phyloP scores from a whole-genome alignment of 2,113 vertebrate genomes.

The Butorides virescens region DNA sequence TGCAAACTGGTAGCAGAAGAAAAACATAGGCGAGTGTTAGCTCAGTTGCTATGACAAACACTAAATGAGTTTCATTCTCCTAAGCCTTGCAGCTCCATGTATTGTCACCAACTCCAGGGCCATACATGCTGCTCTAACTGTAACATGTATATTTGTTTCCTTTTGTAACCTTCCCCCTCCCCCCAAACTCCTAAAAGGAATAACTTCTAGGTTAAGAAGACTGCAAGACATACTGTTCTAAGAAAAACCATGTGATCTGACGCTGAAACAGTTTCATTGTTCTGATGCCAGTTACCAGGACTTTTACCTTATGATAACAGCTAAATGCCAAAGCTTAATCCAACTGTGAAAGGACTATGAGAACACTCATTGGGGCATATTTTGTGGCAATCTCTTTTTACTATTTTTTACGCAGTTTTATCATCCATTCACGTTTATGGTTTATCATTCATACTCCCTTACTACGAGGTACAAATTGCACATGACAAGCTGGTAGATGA shows the following conservation, averaged over 20 bases:
- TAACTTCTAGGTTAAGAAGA: background rate
- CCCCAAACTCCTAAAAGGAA: background rate
- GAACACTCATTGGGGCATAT: background rate
- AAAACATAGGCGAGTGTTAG: background rate
- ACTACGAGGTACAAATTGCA: background rate
- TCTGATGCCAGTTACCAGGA: background rate
- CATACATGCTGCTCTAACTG: background rate
- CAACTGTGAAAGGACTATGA: background rate
- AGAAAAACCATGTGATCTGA: background rate
- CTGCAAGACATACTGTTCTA: background rate
- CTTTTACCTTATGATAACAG: background rate
- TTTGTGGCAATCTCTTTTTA: background rate
- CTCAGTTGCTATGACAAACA: background rate
- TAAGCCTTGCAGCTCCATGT: background rate
- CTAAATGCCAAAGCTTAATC: background rate
- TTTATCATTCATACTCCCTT: background rate
- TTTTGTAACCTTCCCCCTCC: fast-evolving
- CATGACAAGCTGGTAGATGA: too few relatives aligned
- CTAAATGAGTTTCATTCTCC: background rate
- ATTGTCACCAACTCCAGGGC: background rate
- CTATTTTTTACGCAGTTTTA: background rate
- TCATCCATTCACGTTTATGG: background rate
- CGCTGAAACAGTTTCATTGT: background rate
- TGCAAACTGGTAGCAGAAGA: background rate
- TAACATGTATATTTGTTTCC: background rate